Percentiles rank a stretch among this genome's conserved stretches.
These are phyloP conservation scores for Cyanocitta stelleri DNA, from an alignment of 2,113 vertebrate species.

Conservation along the genomic window DNA sequence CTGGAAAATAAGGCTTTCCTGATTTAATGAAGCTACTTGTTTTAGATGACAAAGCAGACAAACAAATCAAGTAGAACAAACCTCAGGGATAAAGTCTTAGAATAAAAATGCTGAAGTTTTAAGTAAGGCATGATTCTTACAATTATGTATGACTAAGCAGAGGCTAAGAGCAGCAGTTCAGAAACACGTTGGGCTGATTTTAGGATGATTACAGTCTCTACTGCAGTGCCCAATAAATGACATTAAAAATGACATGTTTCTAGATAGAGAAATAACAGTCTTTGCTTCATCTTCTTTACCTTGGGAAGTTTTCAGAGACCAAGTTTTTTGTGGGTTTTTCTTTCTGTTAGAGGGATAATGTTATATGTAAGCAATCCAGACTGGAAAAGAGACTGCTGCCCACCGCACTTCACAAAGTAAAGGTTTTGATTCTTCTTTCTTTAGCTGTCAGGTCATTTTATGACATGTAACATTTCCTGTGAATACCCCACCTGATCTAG, in stretches of 20 bases:
- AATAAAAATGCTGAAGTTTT: neutral
- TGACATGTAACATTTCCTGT: neutral
- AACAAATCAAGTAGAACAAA: neutral
- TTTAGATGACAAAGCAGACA: neutral
- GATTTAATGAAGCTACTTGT: neutral
- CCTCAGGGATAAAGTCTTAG: neutral
- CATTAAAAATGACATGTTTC: neutral
- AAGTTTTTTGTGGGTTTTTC: neutral
- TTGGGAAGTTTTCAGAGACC: neutral
- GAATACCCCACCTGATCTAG: fast-evolving
- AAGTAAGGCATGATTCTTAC: neutral
- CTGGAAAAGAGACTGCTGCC: neutral
- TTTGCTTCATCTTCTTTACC: neutral
- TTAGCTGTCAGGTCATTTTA: neutral
- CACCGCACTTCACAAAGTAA: neutral
- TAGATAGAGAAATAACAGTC: neutral
- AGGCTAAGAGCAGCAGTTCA: neutral
- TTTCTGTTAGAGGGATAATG: neutral
- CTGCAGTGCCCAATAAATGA: neutral
- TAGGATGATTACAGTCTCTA: neutral
- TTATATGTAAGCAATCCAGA: neutral
- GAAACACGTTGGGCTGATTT: neutral
- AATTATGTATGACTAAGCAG: neutral
- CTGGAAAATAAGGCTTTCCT: neutral
- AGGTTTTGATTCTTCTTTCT: neutral